Evolutionary conservation across 1,140 invertebrate species (phyloP).

Genomic region (Holotrichia oblita): DNA sequence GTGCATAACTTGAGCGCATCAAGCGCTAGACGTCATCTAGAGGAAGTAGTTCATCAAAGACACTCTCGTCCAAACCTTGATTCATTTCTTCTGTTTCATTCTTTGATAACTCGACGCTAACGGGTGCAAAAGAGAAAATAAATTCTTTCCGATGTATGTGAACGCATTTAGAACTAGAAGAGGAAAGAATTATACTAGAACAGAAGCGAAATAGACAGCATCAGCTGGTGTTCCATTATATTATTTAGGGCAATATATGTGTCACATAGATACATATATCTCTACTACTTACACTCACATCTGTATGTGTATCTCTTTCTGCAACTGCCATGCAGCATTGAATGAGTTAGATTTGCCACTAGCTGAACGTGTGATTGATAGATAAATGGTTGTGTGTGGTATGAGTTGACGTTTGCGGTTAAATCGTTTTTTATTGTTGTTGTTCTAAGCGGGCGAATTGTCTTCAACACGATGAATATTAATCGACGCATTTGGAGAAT

Average conservation of each 20-base stretch:
- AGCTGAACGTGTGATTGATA: not conserved
- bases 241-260: slow-evolving; percentile 42
- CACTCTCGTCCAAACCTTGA: slow-evolving; percentile 21
- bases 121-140: slow-evolving; percentile 19
- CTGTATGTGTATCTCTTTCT: not conserved
- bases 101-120: not conserved
- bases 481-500: not conserved
- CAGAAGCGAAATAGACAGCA: not conserved
- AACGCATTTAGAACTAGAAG: slow-evolving; percentile 35
- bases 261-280: slow-evolving; percentile 11
- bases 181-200: not conserved
- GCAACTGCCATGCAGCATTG: not conserved
- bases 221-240: slow-evolving; percentile 44
- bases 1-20: slow-evolving; percentile 11
- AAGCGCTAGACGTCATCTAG: slow-evolving; percentile 18
- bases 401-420: not conserved
- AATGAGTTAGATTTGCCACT: not conserved
- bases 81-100: slow-evolving; percentile 18
- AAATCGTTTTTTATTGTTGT: not conserved
- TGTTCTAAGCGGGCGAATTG: not conserved
- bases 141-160: slow-evolving; percentile 24
- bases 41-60: slow-evolving; percentile 31
- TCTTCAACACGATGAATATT: not conserved
- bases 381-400: not conserved
- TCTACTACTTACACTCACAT: not conserved